Base-by-base conservation (phyloP, 1,140 invertebrate species). In the Metaphire vulgaris region DNA sequence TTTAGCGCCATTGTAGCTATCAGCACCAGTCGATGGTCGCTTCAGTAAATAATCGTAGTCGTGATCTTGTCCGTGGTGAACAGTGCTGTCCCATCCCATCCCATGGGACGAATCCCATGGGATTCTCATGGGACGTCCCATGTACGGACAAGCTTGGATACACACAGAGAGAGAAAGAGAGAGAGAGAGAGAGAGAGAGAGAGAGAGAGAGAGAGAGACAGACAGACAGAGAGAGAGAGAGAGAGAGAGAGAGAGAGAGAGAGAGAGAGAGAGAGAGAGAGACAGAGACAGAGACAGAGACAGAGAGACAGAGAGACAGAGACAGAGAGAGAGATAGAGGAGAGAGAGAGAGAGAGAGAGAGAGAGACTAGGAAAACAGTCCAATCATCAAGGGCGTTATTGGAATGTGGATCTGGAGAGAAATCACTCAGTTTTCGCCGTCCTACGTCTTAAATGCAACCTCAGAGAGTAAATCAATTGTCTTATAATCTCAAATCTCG, bases 221-320 rank as follows among this genome's bases (percentile, higher is more conserved):
- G 6, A 56, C 41, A 6, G 41, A 21, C 41, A 6, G 21, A 56
- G 41, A 6, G 41, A 56, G 41, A 56, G 41, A 56, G 41, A 56
- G 41, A 56, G 41, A 56, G 41, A 56, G 41, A 56, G 41, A 56
- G 41, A 56, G 41, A 56, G 41, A 56, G 41, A 56, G 41, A 56
- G 41, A 56, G 41, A 56, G 41, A 56, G 41, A 56, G 41, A 56
- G 41, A 56, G 41, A 56, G 41, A 56, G 41, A 56, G 41, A 56
- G 41, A 56, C 6, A 56, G 41, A 56, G 41, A 56, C 6, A 56
- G 41, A 56, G 41, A 56, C 6, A 56, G 41, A 56, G 41, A 56
- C n/a, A 56, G 41, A 56, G 41, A 56, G 41, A 56, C 6, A 56
- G 41, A 56, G 41, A 56, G 41, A 56, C 6, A 56, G 41, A 56